Conservation (phyloP, 1,140 invertebrate species). For the Cardiocondyla obscurior region DNA sequence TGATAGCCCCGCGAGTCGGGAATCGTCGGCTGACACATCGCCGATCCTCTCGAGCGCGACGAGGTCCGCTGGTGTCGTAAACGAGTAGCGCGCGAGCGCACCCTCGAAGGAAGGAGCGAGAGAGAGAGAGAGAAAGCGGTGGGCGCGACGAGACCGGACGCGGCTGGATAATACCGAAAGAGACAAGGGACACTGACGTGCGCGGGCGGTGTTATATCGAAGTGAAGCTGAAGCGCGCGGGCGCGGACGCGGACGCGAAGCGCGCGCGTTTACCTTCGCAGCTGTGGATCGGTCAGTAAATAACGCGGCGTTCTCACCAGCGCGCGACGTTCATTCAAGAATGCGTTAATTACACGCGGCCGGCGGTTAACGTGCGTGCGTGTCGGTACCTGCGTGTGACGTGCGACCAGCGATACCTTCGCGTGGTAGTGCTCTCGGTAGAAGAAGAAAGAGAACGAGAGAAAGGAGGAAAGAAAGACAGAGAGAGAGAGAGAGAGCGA, state of each 20-base stretch:
- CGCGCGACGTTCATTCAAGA: conserved; percentile 65
- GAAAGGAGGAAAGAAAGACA: neutral
- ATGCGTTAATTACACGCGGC: conserved; percentile 70
- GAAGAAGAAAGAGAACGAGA: conserved; percentile 16
- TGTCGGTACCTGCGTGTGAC: conserved; percentile 29
- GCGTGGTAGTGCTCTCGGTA: neutral
- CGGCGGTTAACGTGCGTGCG: conserved; percentile 47
- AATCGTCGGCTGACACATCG: conserved; percentile 68
- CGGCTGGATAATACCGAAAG: conserved; percentile 51
- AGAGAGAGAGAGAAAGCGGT: neutral
- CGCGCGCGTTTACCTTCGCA: conserved; percentile 36
- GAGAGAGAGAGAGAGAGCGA: neutral
- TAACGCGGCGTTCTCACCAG: conserved; percentile 11
- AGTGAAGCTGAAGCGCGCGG: conserved; percentile 9
- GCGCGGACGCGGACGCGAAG: too few species aligned
- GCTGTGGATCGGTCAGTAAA: neutral
- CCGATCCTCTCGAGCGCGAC: conserved; percentile 10
- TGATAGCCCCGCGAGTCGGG: conserved; percentile 9
- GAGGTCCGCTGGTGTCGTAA: conserved; percentile 21
- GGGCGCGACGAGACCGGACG: conserved; percentile 4
- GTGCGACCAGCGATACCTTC: conserved; percentile 8
- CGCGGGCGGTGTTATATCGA: conserved; percentile 55
- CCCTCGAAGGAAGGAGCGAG: conserved; percentile 4
- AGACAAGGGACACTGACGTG: conserved; percentile 57
- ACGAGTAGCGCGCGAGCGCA: neutral